Base-by-base conservation (phyloP, 2,888 invertebrate species). In the Scaeva pyrastri region DNA sequence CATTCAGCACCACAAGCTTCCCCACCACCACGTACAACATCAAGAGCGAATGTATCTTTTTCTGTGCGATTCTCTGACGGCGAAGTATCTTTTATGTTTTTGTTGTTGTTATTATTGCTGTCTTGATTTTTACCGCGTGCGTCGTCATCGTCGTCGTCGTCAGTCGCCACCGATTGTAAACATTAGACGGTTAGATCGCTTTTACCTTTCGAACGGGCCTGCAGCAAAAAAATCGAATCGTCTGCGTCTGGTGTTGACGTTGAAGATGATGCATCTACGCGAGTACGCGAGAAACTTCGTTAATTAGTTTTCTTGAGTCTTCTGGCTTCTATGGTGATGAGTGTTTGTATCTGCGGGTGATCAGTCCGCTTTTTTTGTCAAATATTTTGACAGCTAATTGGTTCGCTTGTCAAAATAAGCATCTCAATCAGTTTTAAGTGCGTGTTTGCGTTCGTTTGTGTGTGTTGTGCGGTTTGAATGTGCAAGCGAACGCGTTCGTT, bases 121-220 rank as follows among this genome's bases (percentile, higher is more conserved):
- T 48, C 66, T 73, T 80, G 60, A 73, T 80, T 80, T 81, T 72
- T 76, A 70, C 76, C 73, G 72, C 81, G 55, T 68, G 50, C 23
- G 52, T n/a, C 2, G 21, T 5, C 31, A 31, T n/a, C n/a, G 31
- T 31, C 31, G 31, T 31, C 48, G 10, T 39, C 11, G 39, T 39
- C 11, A 7, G 1, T 7, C 66, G 76, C 10, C 60, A 55, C 7
- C 31, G 48, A 85, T 76, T 43, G 81, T 81, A 85, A 85, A 81
- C 85, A 85, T 73, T 70, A 77, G 85, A 85, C 73, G 26, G 62
- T 36, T 81, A 85, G 85, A 81, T 56, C 48, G 84, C 60, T 80
- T 76, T 68, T 80, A 85, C 84, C 84, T 80, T 66, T 64, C 72
- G 76, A 76, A 55, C 81, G 62, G 60, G 81, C 43, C 41, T 85